Conservation (phyloP, 1,140 invertebrate genomes). For the Cydia pomonella region DNA sequence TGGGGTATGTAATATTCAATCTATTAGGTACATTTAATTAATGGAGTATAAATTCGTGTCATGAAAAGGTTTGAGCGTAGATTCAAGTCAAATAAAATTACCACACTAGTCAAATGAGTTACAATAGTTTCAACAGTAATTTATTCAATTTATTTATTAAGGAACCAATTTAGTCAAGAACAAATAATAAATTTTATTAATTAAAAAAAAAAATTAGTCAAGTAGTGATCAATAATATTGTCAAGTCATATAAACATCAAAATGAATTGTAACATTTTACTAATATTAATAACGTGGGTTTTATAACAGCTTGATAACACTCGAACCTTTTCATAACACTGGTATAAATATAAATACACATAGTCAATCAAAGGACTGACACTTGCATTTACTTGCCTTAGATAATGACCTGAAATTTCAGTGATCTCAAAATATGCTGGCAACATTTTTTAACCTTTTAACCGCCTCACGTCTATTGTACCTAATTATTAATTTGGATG, state of each 20-base stretch:
- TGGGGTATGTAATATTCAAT: constrained; percentile 60
- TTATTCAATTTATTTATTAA: not conserved
- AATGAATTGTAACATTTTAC: too few species aligned
- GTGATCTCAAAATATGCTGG: not conserved
- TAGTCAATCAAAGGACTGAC: constrained; percentile 42
- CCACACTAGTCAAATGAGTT: not conserved
- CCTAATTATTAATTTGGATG: too few species aligned
- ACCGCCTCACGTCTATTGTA: too few species aligned
- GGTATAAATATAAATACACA: constrained; percentile 57
- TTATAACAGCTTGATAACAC: not conserved
- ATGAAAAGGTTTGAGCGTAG: not conserved
- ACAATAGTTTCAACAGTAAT: too few species aligned
- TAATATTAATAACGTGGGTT: too few species aligned
- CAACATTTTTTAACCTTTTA: constrained; percentile 32
- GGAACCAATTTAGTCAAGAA: too few species aligned
- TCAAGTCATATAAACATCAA: too few species aligned
- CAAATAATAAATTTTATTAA: too few species aligned
- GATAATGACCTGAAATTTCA: too few species aligned
- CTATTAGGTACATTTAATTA: constrained; percentile 62
- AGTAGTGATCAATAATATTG: too few species aligned
- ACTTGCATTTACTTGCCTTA: constrained; percentile 36
- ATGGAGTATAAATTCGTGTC: constrained; percentile 50
- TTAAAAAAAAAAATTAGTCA: too few species aligned
- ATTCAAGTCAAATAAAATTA: not conserved
- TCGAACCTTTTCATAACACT: not conserved